Base-by-base conservation (phyloP, 2,888 invertebrate genomes). In the Pollenia angustigena region DNA sequence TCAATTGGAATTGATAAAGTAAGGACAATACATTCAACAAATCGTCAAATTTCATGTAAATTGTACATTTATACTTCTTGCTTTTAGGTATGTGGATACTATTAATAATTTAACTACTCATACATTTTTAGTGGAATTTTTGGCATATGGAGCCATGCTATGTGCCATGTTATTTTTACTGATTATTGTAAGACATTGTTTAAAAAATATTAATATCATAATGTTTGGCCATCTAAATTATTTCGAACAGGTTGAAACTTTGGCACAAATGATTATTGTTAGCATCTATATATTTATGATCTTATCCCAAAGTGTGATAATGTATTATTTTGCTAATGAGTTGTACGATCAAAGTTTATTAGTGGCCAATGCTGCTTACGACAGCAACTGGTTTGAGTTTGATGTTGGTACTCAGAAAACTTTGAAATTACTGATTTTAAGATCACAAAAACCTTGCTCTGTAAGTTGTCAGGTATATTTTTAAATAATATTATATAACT, bases 311-410 rank as follows among this genome's bases (percentile, higher is more conserved):
- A 91, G 91, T 72, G 88, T 88, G 6, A 89, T 91, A 0, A 85
- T 92, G 44, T 92, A 92, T 82, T 92, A 90, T 44, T 91, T 90
- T 44, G 91, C 91, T 68, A 92, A 91, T 74, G 91, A 91, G n/a
- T 88, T 92, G 2, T 90, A 89, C 40, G 90, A 89, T 85, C 89
- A 92, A 90, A 92, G 92, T 75, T 87, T 90, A 16, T 42, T 85
- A 12, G 86, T 92, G 18, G 90, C 90, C 9, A 88, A 89, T 48
- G 91, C 91, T 9, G 92, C 90, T 7, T 92, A 92, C 72, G 90
- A 90, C 8, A 88, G 89, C 66, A 89, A 91, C 81, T 92, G 92
- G 92, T 90, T 90, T 86, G 89, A 91, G 18, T 90, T 90, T 64
- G 90, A 91, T 84, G 80, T 91, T 7, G 78, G 87, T 9, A 89